Conservation (phyloP, 2,797 vertebrate genomes). For the Eleutherodactylus coqui region DNA sequence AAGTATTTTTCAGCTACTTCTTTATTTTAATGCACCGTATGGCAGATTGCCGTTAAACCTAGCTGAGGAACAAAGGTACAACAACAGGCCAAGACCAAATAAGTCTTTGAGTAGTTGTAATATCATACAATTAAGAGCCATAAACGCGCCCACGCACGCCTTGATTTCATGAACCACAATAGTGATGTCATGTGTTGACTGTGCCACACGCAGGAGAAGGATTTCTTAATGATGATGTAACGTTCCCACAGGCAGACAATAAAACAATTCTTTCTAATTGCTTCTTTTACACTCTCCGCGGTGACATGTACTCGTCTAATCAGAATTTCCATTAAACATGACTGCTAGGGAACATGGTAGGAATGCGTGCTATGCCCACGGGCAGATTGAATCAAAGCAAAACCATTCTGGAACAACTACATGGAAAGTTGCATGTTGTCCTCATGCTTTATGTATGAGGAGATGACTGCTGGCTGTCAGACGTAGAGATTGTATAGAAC, state of each 20-base stretch:
- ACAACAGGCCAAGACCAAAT: not conserved
- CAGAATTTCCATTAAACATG: not conserved
- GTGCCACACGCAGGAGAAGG: not conserved
- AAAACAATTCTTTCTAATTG: not conserved
- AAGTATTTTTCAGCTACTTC: too few relatives aligned
- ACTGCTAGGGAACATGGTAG: not conserved
- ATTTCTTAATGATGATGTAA: not conserved
- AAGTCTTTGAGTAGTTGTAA: not conserved
- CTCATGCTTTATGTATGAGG: not conserved
- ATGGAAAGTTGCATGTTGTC: not conserved
- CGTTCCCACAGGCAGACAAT: not conserved
- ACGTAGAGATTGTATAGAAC: not conserved
- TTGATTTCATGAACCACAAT: not conserved
- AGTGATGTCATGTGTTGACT: not conserved
- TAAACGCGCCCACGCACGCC: not conserved
- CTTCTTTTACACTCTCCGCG: not conserved
- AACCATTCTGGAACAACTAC: too few relatives aligned
- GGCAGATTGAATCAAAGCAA: too few relatives aligned
- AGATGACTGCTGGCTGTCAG: not conserved
- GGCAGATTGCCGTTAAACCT: too few relatives aligned
- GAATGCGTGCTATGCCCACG: not conserved
- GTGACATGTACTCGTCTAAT: not conserved
- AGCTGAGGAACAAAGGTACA: too few relatives aligned
- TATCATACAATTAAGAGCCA: not conserved
- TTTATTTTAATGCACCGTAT: too few relatives aligned